Base-by-base conservation (phyloP, 2,888 invertebrate species). In the Agrypnus murinus region DNA sequence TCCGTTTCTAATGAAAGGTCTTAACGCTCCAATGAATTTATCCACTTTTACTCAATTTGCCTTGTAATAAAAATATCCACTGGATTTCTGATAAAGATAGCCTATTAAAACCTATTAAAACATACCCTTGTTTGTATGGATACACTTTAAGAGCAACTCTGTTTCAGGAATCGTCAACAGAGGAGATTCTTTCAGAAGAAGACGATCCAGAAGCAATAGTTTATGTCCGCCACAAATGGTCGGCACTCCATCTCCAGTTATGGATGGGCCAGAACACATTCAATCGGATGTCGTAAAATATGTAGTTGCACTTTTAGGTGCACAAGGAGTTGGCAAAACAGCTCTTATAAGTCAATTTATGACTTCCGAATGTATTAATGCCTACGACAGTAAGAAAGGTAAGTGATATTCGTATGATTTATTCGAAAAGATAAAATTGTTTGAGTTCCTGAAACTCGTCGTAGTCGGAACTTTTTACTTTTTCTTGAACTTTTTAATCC, bases 331-430 rank as follows among this genome's bases (percentile, higher is more conserved):
- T 40, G 96, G 95, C 60, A 96, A 96, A 86, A 92, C 94, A 0
- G 93, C 95, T 0, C 89, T 96, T 7, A 90, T 95, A 83, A 92
- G 92, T 80, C 96, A 96, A 86, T 95, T 97, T 82, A 95, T 95
- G 89, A 96, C 97, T 69, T 96, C 95, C 77, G 97, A 97, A 84
- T 95, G 95, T 84, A 95, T 96, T 82, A 96, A 97, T 83, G 95
- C 96, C 32, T 97, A 97, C 84, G 96, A 97, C 81, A 90, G 95
- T 81, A 95, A 92, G 77, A 90, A 92, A 88, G 95, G 95, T 93
- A 82, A 86, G 86, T 25, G 12, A 25, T 9, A n/a, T n/a, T n/a
- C n/a, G n/a, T n/a, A n/a, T n/a, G n/a, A n/a, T n/a, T n/a, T n/a
- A n/a, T n/a, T n/a, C n/a, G n/a, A n/a, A n/a, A n/a, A n/a, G n/a